Base-by-base conservation (phyloP, 2,888 invertebrate genomes). In the Sphaeridia pumilis region DNA sequence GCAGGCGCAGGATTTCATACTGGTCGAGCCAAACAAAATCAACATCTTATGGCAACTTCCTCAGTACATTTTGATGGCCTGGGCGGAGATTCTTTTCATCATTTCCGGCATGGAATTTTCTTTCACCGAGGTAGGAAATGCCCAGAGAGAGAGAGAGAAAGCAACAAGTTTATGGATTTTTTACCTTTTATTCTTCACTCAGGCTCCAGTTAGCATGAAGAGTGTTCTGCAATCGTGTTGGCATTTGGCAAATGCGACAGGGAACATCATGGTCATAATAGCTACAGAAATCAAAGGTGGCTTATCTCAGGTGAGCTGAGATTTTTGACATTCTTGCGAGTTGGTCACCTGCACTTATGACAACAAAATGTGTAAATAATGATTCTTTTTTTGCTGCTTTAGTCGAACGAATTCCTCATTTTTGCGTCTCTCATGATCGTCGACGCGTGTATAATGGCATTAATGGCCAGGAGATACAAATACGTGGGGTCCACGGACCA, bases 201-300 rank as follows among this genome's bases (percentile, higher is more conserved):
- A 82, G 83, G 85, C 87, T 2, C 85, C 87, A 1, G 78, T 78
- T 64, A 80, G 80, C 58, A 84, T 89, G 84, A 87, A 86, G 71
- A 84, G 86, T 0, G 82, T 88, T 3, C 78, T 87, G 0, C 83
- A 85, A 66, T 86, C 87, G 0, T 79, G 81, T n/a, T 88, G 87
- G 87, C 79, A 87, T 64, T 71, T 87, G 58, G 84, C 85, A 0
- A 82, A 83, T 2, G 84, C 87, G 1, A 74, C 84, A 55, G 88
- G 88, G 2, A 87, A 88, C 71, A 73, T 94, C 27, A 80, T 97
- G 52, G 94, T 95, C 1, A 84, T 94, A 26, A 77, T 92, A 47
- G 80, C 97, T 25, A 87, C 90, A 20, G 83, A 89, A 69, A 76
- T 80, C 12, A 78, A 80, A 58, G 52, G 46, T 5, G 17, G 46